These are phyloP conservation scores for Euplexia lucipara DNA, from an alignment of 2,888 invertebrate genomes.

Conservation along the genomic window DNA sequence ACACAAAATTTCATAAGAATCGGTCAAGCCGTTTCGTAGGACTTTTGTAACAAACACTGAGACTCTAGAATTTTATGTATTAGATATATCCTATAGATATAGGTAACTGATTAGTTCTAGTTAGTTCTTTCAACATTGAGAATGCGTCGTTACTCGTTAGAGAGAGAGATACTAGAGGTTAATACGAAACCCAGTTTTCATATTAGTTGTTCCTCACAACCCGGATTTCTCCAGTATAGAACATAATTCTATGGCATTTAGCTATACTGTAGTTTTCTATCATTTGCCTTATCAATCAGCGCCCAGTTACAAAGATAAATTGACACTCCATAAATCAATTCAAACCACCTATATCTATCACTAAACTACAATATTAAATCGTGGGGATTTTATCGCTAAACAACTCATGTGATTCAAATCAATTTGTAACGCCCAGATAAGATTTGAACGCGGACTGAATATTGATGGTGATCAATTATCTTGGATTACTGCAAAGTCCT, in stretches of 20 bases:
- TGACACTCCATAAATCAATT: slow-evolving; percentile 34
- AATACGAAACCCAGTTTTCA: not conserved
- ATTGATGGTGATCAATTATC: slow-evolving; percentile 15
- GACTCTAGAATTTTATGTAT: too few species aligned
- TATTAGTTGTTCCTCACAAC: too few species aligned
- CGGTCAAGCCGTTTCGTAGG: too few species aligned
- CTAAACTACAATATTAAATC: slow-evolving; percentile 1
- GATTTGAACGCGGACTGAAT: slow-evolving; percentile 12
- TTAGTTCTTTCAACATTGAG: too few species aligned
- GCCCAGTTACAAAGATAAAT: slow-evolving; percentile 11
- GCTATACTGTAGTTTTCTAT: not conserved
- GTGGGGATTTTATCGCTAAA: slow-evolving; percentile 27
- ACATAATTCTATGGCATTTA: not conserved
- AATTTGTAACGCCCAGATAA: slow-evolving; percentile 35
- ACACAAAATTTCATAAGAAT: too few species aligned
- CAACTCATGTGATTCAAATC: slow-evolving; percentile 52
- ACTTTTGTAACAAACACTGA: too few species aligned
- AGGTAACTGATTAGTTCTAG: not conserved
- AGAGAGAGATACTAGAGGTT: too few species aligned
- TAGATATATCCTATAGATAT: too few species aligned
- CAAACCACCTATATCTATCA: slow-evolving; percentile 6
- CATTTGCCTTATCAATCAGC: slow-evolving; percentile 2
- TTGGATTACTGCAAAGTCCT: slow-evolving; percentile 6
- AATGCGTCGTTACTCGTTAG: too few species aligned
- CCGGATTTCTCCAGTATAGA: too few species aligned